Conservation (phyloP, 1,140 invertebrate species). For the Notospermus geniculatus region DNA sequence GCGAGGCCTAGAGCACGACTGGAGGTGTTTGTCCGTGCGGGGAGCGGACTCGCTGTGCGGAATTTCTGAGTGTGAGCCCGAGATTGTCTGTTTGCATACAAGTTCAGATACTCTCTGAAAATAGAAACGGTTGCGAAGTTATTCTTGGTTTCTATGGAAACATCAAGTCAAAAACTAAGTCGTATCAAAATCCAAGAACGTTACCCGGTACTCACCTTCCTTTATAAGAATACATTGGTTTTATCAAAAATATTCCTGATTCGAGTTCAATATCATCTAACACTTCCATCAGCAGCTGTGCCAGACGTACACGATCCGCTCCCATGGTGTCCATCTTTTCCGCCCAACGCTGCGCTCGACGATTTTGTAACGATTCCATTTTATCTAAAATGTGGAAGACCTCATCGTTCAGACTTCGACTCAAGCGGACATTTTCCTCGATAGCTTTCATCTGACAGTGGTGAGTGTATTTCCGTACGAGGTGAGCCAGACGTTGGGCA, state of each 20-base stretch:
- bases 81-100: too few relatives aligned
- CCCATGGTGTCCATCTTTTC: conserved; percentile 48
- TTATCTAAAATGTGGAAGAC: conserved; percentile 48
- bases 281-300: conserved; percentile 46
- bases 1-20: too few relatives aligned
- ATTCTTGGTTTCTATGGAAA: too few relatives aligned
- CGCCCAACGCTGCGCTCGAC: conserved; percentile 46
- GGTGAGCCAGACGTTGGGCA: conserved; percentile 41
- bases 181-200: too few relatives aligned
- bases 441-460: conserved; percentile 48
- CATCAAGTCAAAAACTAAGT: too few relatives aligned
- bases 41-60: too few relatives aligned
- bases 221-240: conserved; percentile 53
- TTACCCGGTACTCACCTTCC: conserved; percentile 38
- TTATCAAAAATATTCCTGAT: conserved; percentile 54
- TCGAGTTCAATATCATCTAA: conserved; percentile 50
- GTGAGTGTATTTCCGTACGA: conserved; percentile 51
- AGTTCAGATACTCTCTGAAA: too few relatives aligned
- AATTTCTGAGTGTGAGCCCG: too few relatives aligned
- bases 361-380: conserved; percentile 50
- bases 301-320: conserved; percentile 38
- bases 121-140: too few relatives aligned
- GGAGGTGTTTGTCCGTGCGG: too few relatives aligned
- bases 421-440: conserved; percentile 50
- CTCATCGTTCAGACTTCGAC: conserved; percentile 40